Evolutionary conservation across 1,140 invertebrate genomes (phyloP).

Genomic region (Macrocentrus cingulum): DNA sequence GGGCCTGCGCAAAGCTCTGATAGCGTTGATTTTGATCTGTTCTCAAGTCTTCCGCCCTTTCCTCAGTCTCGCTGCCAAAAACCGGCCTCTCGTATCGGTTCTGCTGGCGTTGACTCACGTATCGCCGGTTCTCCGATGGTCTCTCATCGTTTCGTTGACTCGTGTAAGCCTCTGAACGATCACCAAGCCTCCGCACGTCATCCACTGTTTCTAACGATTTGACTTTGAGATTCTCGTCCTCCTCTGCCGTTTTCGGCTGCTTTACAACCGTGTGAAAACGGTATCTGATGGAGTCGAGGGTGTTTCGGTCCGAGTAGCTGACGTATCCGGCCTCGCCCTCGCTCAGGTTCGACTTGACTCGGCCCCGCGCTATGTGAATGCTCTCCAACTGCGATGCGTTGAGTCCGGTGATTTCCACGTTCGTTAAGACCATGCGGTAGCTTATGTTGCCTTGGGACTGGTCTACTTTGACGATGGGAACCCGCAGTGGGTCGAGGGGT

Average conservation of each 20-base stretch:
- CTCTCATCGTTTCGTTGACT: not conserved
- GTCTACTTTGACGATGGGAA: conserved; percentile 52
- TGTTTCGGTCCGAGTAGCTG: conserved; percentile 48
- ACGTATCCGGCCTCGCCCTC: conserved; percentile 52
- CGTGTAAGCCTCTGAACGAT: not conserved
- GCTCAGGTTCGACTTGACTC: conserved; percentile 47
- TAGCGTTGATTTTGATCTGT: not conserved
- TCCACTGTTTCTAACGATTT: conserved; percentile 21
- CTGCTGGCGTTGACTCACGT: not conserved
- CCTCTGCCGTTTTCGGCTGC: conserved; percentile 30
- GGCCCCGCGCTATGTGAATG: conserved; percentile 45
- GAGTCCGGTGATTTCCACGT: conserved; percentile 49
- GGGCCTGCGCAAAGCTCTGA: no score
- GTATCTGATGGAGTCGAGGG: conserved; percentile 49
- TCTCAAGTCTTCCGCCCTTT: no score
- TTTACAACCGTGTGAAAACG: conserved; percentile 51
- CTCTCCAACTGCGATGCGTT: conserved; percentile 50
- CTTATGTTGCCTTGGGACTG: conserved; percentile 51
- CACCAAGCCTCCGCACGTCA: not conserved
- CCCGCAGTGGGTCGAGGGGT: conserved; percentile 44
- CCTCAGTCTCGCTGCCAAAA: no score
- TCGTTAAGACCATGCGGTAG: conserved; percentile 47
- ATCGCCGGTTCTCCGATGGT: not conserved
- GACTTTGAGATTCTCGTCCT: conserved; percentile 18
- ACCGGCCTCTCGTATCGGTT: no score